These are phyloP conservation scores for Andrena trimmerana DNA, from an alignment of 2,888 invertebrate species.

Conservation along the genomic window DNA sequence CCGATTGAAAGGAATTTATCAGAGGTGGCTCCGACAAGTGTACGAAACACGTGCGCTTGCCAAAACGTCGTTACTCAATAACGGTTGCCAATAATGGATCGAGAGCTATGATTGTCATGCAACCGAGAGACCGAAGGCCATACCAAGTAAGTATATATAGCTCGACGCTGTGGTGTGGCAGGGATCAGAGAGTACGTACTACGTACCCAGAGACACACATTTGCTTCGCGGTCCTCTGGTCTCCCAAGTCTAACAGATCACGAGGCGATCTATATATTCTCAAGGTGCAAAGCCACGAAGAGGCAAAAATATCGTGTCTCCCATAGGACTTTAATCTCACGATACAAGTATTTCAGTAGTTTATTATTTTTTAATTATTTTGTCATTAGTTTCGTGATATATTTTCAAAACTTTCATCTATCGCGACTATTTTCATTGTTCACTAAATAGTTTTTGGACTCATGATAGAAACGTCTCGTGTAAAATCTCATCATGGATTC, in stretches of 20 bases:
- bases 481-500: no score
- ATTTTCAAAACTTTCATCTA: no score
- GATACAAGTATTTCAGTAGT: no score
- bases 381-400: no score
- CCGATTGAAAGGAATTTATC: constrained; percentile 17
- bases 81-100: constrained; percentile 51
- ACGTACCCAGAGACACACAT: background rate
- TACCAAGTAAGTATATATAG: constrained; percentile 62
- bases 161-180: constrained; percentile 34
- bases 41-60: constrained; percentile 12
- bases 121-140: constrained; percentile 63
- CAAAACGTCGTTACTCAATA: constrained; percentile 45
- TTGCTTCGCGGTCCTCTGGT: background rate
- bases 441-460: no score
- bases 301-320: no score
- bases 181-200: constrained; percentile 24
- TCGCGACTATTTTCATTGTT: no score
- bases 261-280: background rate
- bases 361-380: no score
- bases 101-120: constrained; percentile 64
- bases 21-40: background rate
- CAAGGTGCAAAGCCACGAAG: no score
- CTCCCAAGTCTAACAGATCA: background rate
- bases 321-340: no score
- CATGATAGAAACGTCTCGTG: no score